These are phyloP conservation scores for Periophthalmus magnuspinnatus DNA, from an alignment of 2,797 vertebrate genomes.

Conservation along the genomic window DNA sequence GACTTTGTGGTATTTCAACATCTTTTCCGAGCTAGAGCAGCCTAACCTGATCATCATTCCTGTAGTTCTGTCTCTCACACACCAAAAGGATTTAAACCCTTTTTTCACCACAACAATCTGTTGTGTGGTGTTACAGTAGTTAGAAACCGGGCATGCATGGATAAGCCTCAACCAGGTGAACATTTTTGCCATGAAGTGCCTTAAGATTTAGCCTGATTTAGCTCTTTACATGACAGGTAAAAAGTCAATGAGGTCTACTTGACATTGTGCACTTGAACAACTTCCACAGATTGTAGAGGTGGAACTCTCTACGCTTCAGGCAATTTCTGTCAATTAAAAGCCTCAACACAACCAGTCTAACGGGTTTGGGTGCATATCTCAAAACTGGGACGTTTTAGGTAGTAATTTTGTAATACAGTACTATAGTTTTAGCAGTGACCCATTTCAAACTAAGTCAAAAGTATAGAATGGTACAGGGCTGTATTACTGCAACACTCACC, in stretches of 20 bases:
- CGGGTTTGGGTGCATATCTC: neutral
- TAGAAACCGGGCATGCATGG: neutral
- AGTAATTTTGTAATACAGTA: neutral
- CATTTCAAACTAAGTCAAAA: neutral
- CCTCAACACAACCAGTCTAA: constrained; percentile 14
- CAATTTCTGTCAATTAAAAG: constrained; percentile 8
- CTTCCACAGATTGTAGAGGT: too few relatives aligned
- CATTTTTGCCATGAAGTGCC: neutral
- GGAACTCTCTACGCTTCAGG: neutral
- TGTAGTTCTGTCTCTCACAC: neutral
- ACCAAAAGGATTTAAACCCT: neutral
- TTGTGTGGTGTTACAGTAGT: too few relatives aligned
- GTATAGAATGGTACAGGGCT: neutral
- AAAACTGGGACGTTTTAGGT: neutral
- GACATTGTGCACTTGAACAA: neutral
- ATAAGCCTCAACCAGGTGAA: neutral
- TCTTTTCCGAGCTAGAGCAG: neutral
- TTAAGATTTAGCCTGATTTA: too few relatives aligned
- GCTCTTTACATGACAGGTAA: too few relatives aligned
- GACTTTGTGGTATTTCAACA: neutral
- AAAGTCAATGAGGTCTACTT: neutral
- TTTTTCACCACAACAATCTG: too few relatives aligned
- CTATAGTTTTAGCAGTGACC: neutral
- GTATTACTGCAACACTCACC: neutral
- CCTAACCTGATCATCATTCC: neutral